Conservation (phyloP, 2,113 vertebrate genomes). For the Pampusana beccarii region DNA sequence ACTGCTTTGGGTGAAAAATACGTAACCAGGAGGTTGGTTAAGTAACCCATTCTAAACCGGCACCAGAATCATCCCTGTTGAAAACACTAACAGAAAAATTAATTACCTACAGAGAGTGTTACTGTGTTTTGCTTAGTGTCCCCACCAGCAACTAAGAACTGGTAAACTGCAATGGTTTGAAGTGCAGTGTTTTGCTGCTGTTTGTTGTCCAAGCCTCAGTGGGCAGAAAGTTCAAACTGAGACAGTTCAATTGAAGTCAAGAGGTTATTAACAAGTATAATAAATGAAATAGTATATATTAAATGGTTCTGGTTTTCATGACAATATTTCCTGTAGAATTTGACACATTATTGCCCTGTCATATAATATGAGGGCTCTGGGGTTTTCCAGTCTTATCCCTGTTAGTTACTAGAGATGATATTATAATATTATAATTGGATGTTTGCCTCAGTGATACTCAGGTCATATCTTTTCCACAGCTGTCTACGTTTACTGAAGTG, state of each 20-base stretch:
- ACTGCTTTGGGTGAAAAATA: neutral
- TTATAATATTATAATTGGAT: neutral
- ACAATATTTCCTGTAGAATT: neutral
- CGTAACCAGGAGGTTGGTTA: neutral
- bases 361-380: neutral
- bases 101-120: neutral
- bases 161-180: neutral
- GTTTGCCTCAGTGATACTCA: neutral
- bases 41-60: neutral
- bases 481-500: neutral
- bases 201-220: neutral
- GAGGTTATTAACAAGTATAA: neutral
- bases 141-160: neutral
- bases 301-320: neutral
- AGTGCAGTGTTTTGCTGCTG: neutral
- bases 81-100: neutral
- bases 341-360: neutral
- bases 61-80: neutral
- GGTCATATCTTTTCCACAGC: neutral
- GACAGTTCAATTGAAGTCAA: neutral
- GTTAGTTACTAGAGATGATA: neutral
- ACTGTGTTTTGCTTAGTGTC: neutral
- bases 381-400: neutral
- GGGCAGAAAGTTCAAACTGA: neutral
- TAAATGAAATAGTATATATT: neutral